Evolutionary conservation across 2,888 invertebrate species (phyloP).

Genomic region (Lepidocyrtoides sp.): DNA sequence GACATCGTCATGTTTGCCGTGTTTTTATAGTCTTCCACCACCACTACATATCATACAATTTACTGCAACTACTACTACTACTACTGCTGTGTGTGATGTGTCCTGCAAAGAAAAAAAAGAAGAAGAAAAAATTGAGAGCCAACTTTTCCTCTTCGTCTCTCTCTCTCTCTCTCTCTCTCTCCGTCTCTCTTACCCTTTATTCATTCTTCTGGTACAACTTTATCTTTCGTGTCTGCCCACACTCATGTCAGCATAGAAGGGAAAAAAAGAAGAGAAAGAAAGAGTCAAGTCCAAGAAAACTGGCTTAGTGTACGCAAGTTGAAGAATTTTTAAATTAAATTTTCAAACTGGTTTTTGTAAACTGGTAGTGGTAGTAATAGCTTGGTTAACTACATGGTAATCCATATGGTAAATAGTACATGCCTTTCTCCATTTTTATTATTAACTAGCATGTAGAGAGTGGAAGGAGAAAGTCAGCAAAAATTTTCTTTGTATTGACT

Average conservation of each 20-base stretch:
- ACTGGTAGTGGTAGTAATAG: constrained; percentile 19
- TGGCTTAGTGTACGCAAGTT: constrained; percentile 34
- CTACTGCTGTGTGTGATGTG: constrained; percentile 7
- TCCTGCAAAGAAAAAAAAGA: constrained; percentile 21
- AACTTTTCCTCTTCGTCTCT: constrained; percentile 15
- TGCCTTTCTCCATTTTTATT: constrained; percentile 5
- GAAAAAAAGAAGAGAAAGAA: not conserved
- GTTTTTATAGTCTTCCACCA: constrained; percentile 4
- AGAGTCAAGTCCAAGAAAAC: constrained; percentile 23
- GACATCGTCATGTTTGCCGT: constrained; percentile 47
- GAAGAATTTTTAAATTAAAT: constrained; percentile 71
- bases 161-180: not conserved
- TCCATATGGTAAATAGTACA: constrained; percentile 49
- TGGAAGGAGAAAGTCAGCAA: constrained; percentile 1
- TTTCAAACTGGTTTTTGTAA: constrained; percentile 55
- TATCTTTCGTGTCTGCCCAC: constrained; percentile 51
- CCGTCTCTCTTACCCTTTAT: not conserved
- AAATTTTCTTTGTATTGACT: constrained; percentile 30
- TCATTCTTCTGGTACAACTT: constrained; percentile 44
- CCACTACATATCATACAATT: constrained; percentile 6
- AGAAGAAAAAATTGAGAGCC: constrained; percentile 15
- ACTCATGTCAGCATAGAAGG: constrained; percentile 29
- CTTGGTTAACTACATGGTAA: constrained; percentile 42
- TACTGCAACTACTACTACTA: not conserved
- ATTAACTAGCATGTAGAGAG: constrained; percentile 25